These are phyloP conservation scores for Periphyllus acericola DNA, from an alignment of 2,888 invertebrate species.

Conservation along the genomic window DNA sequence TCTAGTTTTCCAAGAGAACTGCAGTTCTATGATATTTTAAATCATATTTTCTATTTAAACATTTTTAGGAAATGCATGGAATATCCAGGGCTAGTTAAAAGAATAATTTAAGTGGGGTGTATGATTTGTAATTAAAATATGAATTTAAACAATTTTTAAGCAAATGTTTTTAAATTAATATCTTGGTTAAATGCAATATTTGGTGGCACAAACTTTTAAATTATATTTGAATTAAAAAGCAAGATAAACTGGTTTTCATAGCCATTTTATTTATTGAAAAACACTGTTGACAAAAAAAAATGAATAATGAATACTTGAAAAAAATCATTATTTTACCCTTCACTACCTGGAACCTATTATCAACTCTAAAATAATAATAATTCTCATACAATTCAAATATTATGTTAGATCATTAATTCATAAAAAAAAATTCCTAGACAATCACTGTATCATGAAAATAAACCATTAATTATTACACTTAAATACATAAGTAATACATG, in stretches of 20 bases:
- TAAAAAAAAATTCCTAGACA: neutral
- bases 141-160: too few species aligned
- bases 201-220: neutral
- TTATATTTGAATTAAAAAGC: neutral
- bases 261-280: neutral
- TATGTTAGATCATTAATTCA: neutral
- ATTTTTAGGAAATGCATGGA: too few species aligned
- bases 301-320: neutral
- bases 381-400: neutral
- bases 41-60: too few species aligned
- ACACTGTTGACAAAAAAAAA: too few species aligned
- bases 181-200: neutral
- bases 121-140: too few species aligned
- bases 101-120: too few species aligned
- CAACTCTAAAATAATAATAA: neutral
- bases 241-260: neutral
- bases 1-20: too few species aligned
- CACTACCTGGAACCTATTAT: neutral
- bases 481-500: too few species aligned
- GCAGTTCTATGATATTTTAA: too few species aligned
- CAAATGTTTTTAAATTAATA: too few species aligned
- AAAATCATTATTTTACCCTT: neutral
- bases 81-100: too few species aligned
- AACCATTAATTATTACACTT: slow-evolving; percentile 3
- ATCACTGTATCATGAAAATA: neutral